These are phyloP conservation scores for Ailuropoda melanoleuca DNA, from an alignment of 2,113 vertebrate species.

Conservation along the genomic window DNA sequence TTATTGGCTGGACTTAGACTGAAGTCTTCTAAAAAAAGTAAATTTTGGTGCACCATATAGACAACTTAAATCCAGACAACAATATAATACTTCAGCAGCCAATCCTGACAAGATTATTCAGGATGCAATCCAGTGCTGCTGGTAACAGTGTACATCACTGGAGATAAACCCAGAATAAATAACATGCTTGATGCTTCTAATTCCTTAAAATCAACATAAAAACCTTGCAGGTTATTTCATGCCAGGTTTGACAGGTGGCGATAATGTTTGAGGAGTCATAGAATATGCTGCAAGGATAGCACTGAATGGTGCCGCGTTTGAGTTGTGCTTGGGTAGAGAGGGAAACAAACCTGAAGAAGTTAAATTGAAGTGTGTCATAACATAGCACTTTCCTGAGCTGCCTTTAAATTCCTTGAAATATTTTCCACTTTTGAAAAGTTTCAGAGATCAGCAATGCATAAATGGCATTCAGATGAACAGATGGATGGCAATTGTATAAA, in stretches of 20 bases:
- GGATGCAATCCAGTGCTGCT: constrained; percentile 45
- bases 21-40: not conserved
- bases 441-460: constrained; percentile 41
- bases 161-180: constrained; percentile 80
- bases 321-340: constrained; percentile 44
- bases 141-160: constrained; percentile 66
- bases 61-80: constrained; percentile 61
- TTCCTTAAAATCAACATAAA: constrained; percentile 82
- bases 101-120: constrained; percentile 65
- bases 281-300: constrained; percentile 47
- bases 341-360: constrained; percentile 52
- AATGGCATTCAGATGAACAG: constrained; percentile 11
- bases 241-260: constrained; percentile 74
- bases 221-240: constrained; percentile 80
- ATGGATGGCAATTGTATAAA: not conserved
- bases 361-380: constrained; percentile 73
- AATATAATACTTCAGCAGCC: constrained; percentile 44
- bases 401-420: constrained; percentile 55
- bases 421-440: constrained; percentile 45
- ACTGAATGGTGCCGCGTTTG: constrained; percentile 41
- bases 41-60: constrained; percentile 29
- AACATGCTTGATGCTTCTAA: constrained; percentile 74
- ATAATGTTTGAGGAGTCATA: constrained; percentile 76
- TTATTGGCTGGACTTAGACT: constrained; percentile 35
- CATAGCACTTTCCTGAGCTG: constrained; percentile 10